These are phyloP conservation scores for Tribolium freemani DNA, from an alignment of 2,888 invertebrate genomes.

Conservation along the genomic window DNA sequence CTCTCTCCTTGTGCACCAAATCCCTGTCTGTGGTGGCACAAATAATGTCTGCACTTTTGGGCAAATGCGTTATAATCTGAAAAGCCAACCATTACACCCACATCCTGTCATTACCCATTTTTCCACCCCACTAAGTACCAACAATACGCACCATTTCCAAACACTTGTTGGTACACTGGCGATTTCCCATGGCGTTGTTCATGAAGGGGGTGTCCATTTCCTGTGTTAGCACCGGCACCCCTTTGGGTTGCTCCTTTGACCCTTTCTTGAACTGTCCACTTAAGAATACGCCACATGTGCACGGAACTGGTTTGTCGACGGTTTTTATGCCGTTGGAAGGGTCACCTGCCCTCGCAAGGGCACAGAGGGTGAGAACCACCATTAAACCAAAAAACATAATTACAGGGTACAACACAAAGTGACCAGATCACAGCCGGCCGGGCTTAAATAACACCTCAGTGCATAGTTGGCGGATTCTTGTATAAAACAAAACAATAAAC, in stretches of 20 bases:
- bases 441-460: neutral
- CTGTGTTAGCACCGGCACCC: slow-evolving; percentile 79
- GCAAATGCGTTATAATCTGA: slow-evolving; percentile 84
- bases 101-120: slow-evolving; percentile 49
- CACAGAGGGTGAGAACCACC: slow-evolving; percentile 40
- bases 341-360: slow-evolving; percentile 38
- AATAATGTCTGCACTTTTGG: slow-evolving; percentile 82
- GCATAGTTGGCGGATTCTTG: neutral
- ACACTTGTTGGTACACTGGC: slow-evolving; percentile 84
- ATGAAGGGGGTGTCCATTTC: slow-evolving; percentile 78
- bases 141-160: slow-evolving; percentile 78
- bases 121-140: slow-evolving; percentile 51
- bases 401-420: slow-evolving; percentile 8
- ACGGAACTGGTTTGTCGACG: slow-evolving; percentile 65
- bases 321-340: slow-evolving; percentile 34
- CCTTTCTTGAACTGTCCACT: slow-evolving; percentile 80
- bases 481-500: neutral
- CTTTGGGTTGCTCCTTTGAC: slow-evolving; percentile 76
- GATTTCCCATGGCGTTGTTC: slow-evolving; percentile 78
- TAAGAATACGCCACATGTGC: slow-evolving; percentile 86
- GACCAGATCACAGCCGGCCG: neutral
- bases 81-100: slow-evolving; percentile 42
- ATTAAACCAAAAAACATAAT: slow-evolving; percentile 24
- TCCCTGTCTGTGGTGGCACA: slow-evolving; percentile 84
- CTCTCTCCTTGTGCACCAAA: slow-evolving; percentile 79